Evolutionary conservation across 2,797 vertebrate species (phyloP), one percentile per base, ranked within the genome.

Genomic region (Todus mexicanus): DNA sequence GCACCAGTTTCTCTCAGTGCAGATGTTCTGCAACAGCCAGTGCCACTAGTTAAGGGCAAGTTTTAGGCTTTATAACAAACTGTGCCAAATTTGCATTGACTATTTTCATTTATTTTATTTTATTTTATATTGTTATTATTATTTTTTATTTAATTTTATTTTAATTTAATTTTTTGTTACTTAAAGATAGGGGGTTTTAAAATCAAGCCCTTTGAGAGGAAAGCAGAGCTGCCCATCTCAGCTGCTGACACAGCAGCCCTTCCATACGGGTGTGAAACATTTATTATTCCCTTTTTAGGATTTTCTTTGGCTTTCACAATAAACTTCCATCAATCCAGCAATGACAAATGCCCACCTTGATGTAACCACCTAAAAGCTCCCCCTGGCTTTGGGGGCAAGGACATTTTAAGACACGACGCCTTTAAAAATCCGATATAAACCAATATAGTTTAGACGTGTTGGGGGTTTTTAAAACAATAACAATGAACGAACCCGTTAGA

Each of bases 1-100:
- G 57, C 0, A 0, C 16, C 22, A 1, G 17, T 17, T 81, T 11
- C 47, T 73, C 37, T 40, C 47, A 26, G 5, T 9, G 9, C 75
- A 56, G 54, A 16, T 56, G 42, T 87, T 51, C 18, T 29, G 16
- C 47, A 31, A 10, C 42, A 54, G 48, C 40, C 33, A 18, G n/a
- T 20, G 50, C 61, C 15, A 0, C 38, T 43, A 15, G 45, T 70
- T 50, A 43, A 80, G n/a, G 51, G 18, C 25, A 21, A 1, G 0
- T 15, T 51, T 61, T 50, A 66, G 35, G 13, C 29, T 91, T 81
- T 18, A 47, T 64, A 73, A 50, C 15, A 40, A 47, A 8, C 8
- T 4, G 16, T 2, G 8, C 29, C 26, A n/a, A 23, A 59, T 63
- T 35, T 38, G 38, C n/a, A n/a, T 33, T 5, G n/a, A 19, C 13